phyloP scores from a whole-genome alignment of 2,113 vertebrate species.

The Antechinus flavipes region DNA sequence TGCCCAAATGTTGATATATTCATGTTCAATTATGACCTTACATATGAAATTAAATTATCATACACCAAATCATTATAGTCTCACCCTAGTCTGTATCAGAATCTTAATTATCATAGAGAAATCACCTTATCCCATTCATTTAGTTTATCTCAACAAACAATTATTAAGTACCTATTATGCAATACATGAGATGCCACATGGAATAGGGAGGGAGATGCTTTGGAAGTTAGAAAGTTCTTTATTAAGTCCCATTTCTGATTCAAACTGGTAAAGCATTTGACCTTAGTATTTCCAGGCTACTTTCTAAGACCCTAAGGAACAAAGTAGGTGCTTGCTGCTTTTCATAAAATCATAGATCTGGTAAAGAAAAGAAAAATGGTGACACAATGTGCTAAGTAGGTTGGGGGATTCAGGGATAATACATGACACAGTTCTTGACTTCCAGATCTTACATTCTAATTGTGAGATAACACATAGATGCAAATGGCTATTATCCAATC shows the following conservation, averaged over 20 bases:
- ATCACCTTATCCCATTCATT: background rate
- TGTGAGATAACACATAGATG: background rate
- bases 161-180: background rate
- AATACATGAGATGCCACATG: background rate
- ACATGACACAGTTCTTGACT: background rate
- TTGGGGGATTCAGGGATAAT: background rate
- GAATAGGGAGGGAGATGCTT: background rate
- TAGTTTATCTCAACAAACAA: background rate
- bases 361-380: background rate
- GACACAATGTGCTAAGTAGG: background rate
- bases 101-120: background rate
- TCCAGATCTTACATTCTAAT: background rate
- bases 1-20: background rate
- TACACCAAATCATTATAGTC: background rate
- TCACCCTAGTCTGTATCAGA: background rate
- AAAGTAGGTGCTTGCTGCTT: background rate
- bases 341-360: background rate
- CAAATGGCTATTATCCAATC: background rate
- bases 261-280: background rate
- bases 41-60: conserved; percentile 20
- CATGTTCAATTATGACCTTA: background rate
- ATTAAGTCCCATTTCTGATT: background rate
- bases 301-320: background rate
- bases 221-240: background rate
- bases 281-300: background rate